Base-by-base conservation (phyloP, 1,140 invertebrate species). In the Aphaenogaster ashmeadi region DNA sequence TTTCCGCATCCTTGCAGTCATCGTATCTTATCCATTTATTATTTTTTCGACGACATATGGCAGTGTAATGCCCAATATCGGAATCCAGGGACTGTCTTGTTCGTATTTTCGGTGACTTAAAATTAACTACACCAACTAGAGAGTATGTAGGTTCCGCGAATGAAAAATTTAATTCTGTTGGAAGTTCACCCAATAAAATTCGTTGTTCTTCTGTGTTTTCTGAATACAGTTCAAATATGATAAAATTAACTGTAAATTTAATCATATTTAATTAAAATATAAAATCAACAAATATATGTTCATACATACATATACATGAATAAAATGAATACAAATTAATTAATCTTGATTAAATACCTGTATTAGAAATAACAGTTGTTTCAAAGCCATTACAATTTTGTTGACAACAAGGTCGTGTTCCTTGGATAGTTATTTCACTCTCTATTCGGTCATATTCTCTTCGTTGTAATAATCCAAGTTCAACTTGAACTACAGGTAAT, bases 61-160 rank as follows among this genome's bases (percentile, higher is more conserved):
- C 67, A 5, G 67, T 71, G 13, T 71, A 71, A 71, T 71, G 67
- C 6, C 67, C 67, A 27, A 71, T 50, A 21, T 71, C 21, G 21
- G 21, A 21, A 21, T 21, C 21, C 21, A 21, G 0, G 21, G 21
- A 21, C 21, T 21, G 21, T 21, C 21, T 21, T 21, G 21, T 21
- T 21, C 33, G 5, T 33, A 50, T 50, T 38, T 44, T 5, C 3
- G 21, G n/a, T 33, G 44, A 18, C 8, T 52, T 71, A 71, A 50
- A 71, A 50, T 71, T 33, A 2, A 71, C 13, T 33, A 50, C 18
- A 27, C 67, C 21, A 71, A 52, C 9, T 7, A 71, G 8, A 18
- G 13, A 50, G 18, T 71, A 50, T 8, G 11, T 15, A 7, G 50
- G 9, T 50, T 47, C 21, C 13, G 50, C 2, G 47, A 71, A 71